phyloP scores from a whole-genome alignment of 2,888 invertebrate genomes.

The Drosophila mayaguana region DNA sequence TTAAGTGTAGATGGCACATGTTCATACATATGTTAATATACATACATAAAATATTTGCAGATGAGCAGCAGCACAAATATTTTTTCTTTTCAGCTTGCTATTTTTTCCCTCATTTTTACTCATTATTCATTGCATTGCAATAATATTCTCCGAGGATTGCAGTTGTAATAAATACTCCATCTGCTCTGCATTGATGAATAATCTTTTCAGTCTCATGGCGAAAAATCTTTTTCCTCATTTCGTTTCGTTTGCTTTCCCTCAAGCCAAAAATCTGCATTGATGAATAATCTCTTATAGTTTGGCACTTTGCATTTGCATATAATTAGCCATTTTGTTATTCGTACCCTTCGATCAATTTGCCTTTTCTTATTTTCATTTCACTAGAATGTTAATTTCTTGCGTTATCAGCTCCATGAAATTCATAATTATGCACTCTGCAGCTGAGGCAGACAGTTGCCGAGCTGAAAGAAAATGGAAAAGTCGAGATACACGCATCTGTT shows the following conservation, averaged over 20 bases:
- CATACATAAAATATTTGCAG: no score
- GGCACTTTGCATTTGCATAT: conserved; percentile 58
- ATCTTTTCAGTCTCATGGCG: not conserved
- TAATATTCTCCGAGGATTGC: not conserved
- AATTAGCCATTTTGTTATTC: conserved; percentile 59
- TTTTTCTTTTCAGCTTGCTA: no score
- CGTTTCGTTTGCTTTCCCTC: not conserved
- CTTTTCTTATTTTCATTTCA: conserved; percentile 5
- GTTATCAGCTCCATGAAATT: conserved; percentile 39
- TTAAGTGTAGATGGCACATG: no score
- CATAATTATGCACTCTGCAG: conserved; percentile 51
- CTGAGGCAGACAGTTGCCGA: conserved; percentile 41
- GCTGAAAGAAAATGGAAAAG: conserved; percentile 46
- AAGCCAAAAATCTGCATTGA: conserved; percentile 12
- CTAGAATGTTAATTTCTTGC: conserved; percentile 21
- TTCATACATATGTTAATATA: no score
- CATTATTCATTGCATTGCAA: not conserved
- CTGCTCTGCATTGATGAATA: conserved; percentile 13
- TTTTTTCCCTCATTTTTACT: no score
- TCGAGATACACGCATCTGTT: conserved; percentile 72
- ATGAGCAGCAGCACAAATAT: no score
- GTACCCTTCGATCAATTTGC: not conserved
- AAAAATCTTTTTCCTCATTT: not conserved
- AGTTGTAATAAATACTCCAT: conserved; percentile 1
- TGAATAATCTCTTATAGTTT: conserved; percentile 23